Evolutionary conservation across 1,140 invertebrate genomes (phyloP), one percentile per base, ranked within the genome.

Genomic region (Bombus balteatus): DNA sequence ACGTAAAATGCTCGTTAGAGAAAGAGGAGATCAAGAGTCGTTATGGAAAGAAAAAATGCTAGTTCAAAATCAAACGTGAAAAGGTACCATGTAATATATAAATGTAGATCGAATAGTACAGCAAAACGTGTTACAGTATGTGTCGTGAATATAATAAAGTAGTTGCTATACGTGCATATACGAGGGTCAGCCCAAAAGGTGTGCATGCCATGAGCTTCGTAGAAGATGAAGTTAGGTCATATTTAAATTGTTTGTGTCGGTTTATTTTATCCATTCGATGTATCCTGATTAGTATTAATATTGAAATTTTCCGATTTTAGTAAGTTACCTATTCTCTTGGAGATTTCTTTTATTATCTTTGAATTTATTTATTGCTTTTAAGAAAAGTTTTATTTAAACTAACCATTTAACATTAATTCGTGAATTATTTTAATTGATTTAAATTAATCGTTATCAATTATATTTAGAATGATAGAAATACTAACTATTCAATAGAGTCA

Each of bases 111-210:
- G 34, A 75, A n/a, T 62, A 76, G 28, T 66, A 86, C 62, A 85
- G 43, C 79, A 66, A 32, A 70, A 85, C 71, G 22, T 74, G 57
- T 74, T 66, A 83, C 39, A 74, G 37, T 82, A 71, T 53, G 84
- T 66, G 59, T 71, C 34, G 34, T 86, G 53, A 80, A 83, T 79
- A 59, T 89, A 43, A 83, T 62, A 87, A 88, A 70, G 78, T 81
- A 70, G 75, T 70, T 81, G 73, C 47, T 84, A 88, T 87, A 87
- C 88, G 88, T 89, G 88, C 88, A 89, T 79, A 57, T 76, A 86
- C 88, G 77, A 89, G 41, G n/a, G 84, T 53, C 53, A 80, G 47
- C 81, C 81, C 84, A 82, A 72, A 84, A 78, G 47, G 43, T 76
- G 53, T 87, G 68, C 84, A 85, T 85, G 84, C 84, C 41, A 74